Evolutionary conservation across 2,888 invertebrate species (phyloP).

Genomic region (Anagyrus pseudococci): DNA sequence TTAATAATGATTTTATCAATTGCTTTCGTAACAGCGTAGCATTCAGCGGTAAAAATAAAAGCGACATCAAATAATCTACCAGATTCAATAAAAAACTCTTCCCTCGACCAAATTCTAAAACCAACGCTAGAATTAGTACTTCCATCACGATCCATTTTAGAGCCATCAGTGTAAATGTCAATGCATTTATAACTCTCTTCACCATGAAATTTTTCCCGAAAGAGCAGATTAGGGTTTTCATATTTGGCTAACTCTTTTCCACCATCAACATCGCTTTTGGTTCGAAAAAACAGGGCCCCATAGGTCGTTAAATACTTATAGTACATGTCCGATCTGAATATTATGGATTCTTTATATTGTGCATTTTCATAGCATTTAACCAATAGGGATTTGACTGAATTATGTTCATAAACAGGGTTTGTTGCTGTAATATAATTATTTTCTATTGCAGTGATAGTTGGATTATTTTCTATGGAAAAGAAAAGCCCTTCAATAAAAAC

Average conservation of each 20-base stretch:
- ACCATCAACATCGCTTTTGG: too few relatives aligned
- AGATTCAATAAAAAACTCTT: background rate
- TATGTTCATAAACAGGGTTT: slow-evolving; percentile 14
- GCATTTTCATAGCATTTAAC: background rate
- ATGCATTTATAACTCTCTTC: background rate
- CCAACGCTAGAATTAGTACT: background rate
- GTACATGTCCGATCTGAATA: background rate
- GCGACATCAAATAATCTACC: background rate
- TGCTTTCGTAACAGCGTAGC: background rate
- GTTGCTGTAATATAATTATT: background rate
- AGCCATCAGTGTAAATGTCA: slow-evolving; percentile 6
- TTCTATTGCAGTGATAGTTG: slow-evolving; percentile 17
- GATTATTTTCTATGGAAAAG: background rate
- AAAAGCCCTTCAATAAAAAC: slow-evolving; percentile 21
- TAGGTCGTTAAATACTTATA: background rate
- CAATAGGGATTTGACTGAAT: slow-evolving; percentile 11
- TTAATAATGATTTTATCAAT: background rate
- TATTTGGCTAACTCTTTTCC: background rate
- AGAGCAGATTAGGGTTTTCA: background rate
- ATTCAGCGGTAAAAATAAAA: background rate
- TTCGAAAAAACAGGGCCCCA: background rate
- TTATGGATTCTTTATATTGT: background rate
- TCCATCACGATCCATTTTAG: background rate
- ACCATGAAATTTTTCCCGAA: background rate
- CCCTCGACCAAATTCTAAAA: background rate